Conservation (phyloP, 2,888 invertebrate species). For the Rutpela maculata region DNA sequence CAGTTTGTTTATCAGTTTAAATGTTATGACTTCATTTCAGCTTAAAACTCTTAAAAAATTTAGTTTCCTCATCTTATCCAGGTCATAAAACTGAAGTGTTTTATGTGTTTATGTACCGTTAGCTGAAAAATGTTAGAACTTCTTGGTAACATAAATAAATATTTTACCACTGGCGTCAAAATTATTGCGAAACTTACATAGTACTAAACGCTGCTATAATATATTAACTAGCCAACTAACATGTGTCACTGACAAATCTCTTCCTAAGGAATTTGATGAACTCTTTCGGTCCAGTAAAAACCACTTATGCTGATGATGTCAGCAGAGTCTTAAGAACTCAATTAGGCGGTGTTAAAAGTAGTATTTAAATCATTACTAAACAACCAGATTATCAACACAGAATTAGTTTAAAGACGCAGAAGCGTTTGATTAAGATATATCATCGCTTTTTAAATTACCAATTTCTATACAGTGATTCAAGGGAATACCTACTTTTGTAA, state of each 20-base stretch:
- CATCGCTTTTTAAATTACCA: conserved; percentile 22
- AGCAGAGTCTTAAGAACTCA: conserved; percentile 34
- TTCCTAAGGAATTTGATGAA: conserved; percentile 29
- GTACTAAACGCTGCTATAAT: neutral
- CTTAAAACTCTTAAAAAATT: conserved; percentile 21
- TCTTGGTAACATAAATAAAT: conserved; percentile 23
- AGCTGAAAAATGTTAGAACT: conserved; percentile 13
- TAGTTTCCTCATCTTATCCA: conserved; percentile 4
- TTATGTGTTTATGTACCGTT: conserved; percentile 14
- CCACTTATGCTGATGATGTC: conserved; percentile 36
- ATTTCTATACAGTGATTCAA: conserved; percentile 5
- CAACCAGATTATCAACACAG: conserved; percentile 38
- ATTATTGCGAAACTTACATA: conserved; percentile 30
- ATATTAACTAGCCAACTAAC: conserved; percentile 10
- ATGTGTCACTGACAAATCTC: conserved; percentile 32
- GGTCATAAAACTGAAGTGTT: conserved; percentile 19
- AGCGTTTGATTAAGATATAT: conserved; percentile 27
- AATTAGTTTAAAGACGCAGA: conserved; percentile 13
- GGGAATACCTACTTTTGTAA: neutral
- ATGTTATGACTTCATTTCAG: conserved; percentile 16
- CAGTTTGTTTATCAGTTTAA: conserved; percentile 5
- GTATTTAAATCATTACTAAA: conserved; percentile 33
- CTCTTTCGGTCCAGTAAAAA: conserved; percentile 34
- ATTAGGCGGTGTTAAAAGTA: conserved; percentile 37
- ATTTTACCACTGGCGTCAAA: conserved; percentile 23